Evolutionary conservation across 2,888 invertebrate genomes (phyloP).

Genomic region (Tachina fera): DNA sequence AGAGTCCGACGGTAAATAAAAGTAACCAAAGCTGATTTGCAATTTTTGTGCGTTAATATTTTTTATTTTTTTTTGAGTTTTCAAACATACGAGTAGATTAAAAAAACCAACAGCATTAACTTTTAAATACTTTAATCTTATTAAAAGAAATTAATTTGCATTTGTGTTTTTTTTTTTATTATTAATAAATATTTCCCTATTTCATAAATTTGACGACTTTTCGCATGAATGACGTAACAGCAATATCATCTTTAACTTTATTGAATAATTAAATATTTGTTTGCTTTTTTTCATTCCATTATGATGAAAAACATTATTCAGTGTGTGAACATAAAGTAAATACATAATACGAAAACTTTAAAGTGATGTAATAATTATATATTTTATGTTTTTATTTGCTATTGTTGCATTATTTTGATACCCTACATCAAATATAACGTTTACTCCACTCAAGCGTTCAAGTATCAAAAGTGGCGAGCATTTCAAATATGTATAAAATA

Average conservation of each 20-base stretch:
- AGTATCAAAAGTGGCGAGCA: too few species aligned
- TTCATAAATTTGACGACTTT: not conserved
- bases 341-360: conserved; percentile 21
- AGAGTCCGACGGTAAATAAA: too few species aligned
- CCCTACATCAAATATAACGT: not conserved
- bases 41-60: not conserved
- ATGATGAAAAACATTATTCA: not conserved
- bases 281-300: not conserved
- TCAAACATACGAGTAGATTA: not conserved
- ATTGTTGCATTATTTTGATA: too few species aligned
- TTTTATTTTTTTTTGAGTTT: not conserved
- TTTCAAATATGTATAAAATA: too few species aligned
- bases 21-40: not conserved
- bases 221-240: conserved; percentile 28
- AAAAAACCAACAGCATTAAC: not conserved
- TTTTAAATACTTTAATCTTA: not conserved
- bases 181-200: not conserved
- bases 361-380: conserved; percentile 48
- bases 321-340: conserved; percentile 1
- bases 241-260: conserved; percentile 11
- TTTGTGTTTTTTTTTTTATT: conserved; percentile 2
- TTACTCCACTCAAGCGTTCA: too few species aligned
- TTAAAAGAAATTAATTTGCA: conserved; percentile 7
- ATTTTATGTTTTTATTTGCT: not conserved
- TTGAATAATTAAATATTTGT: conserved; percentile 25